Conservation (phyloP, 2,888 invertebrate genomes). For the Nebria brevicollis region DNA sequence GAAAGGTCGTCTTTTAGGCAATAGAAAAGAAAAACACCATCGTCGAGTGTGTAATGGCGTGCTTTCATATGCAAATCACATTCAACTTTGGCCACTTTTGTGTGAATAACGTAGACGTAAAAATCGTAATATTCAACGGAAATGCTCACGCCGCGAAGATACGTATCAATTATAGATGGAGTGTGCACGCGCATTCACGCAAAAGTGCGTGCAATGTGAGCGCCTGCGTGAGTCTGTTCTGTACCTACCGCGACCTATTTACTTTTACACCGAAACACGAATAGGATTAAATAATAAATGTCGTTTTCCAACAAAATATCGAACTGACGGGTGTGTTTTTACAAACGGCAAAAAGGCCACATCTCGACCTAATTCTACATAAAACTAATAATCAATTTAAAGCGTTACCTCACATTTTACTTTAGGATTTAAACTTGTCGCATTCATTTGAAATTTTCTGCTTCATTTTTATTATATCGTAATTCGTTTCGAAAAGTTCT, state of each 20-base stretch:
- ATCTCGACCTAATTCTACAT: neutral
- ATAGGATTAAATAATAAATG: neutral
- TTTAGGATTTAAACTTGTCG: neutral
- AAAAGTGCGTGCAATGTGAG: neutral
- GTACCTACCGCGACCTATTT: conserved; percentile 1
- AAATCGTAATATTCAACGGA: conserved; percentile 4
- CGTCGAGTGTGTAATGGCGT: conserved; percentile 2
- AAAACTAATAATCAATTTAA: neutral
- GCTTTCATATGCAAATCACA: conserved; percentile 3
- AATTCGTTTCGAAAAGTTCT: too few species aligned
- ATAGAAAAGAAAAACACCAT: neutral
- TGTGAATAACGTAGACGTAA: conserved; percentile 7
- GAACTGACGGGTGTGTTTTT: neutral
- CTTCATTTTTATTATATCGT: too few species aligned
- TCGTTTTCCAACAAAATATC: neutral
- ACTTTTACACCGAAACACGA: conserved; percentile 1
- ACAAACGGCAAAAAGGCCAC: neutral
- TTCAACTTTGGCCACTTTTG: conserved; percentile 4
- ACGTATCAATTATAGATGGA: conserved; percentile 12
- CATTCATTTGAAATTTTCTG: neutral
- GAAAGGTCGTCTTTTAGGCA: neutral
- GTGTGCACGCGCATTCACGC: neutral
- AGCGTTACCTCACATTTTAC: neutral
- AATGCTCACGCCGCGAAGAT: conserved; percentile 9
- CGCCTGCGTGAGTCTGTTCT: neutral